Conservation (phyloP, 2,113 vertebrate species). For the Peucedramus taeniatus region DNA sequence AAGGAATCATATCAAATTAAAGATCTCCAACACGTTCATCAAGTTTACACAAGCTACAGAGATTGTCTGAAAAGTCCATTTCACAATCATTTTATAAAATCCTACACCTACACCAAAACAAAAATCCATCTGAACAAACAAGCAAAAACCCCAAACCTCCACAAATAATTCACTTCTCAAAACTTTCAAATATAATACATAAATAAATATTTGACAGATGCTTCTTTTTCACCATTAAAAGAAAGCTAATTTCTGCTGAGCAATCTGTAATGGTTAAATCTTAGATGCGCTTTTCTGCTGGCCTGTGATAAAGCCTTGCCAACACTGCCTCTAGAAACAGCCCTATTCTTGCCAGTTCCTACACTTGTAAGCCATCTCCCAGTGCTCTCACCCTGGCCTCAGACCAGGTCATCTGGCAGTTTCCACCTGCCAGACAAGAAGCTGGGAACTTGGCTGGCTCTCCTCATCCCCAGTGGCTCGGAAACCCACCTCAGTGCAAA, state of each 20-base stretch:
- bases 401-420: not conserved
- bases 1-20: not conserved
- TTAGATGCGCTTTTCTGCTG: not conserved
- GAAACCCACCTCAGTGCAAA: not conserved
- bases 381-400: not conserved
- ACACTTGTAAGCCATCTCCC: not conserved
- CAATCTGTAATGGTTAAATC: not conserved
- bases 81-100: not conserved
- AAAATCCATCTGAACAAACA: not conserved
- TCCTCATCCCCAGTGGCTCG: not conserved
- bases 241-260: not conserved
- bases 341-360: not conserved
- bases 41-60: not conserved
- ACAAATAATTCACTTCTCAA: not conserved
- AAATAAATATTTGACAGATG: not conserved
- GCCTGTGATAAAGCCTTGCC: not conserved
- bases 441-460: not conserved
- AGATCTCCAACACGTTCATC: not conserved
- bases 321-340: not conserved
- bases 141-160: not conserved
- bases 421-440: not conserved
- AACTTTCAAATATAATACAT: not conserved
- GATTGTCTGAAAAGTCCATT: not conserved
- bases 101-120: not conserved
- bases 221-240: not conserved